A percentile compares a stretch with the other conserved stretches of the same genome.
Evolutionary conservation across 2,888 invertebrate species (phyloP).

Genomic region (Melieria crassipennis): DNA sequence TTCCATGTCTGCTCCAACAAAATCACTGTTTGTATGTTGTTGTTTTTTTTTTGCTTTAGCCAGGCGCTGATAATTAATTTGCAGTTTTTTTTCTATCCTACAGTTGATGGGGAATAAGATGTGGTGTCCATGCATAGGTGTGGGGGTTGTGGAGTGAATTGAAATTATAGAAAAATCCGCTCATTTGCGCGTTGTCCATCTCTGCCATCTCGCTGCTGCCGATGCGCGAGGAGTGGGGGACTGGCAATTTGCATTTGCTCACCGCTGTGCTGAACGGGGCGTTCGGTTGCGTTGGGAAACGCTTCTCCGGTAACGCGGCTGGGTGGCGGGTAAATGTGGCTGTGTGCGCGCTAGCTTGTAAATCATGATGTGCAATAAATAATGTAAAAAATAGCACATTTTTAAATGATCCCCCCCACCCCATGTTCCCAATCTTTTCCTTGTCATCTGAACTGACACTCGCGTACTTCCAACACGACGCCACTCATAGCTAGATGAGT

Average conservation of each 20-base stretch:
- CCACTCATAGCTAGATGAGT: background rate
- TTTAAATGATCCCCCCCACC: background rate
- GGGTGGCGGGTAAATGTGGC: background rate
- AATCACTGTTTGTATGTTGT: background rate
- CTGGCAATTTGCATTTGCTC: no score
- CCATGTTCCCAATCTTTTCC: background rate
- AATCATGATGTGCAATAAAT: slow-evolving; percentile 32
- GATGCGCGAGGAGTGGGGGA: no score
- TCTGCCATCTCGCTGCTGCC: no score
- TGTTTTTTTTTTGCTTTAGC: background rate
- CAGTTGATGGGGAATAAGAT: no score
- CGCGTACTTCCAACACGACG: background rate
- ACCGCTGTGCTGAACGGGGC: no score
- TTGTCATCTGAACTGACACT: slow-evolving; percentile 5
- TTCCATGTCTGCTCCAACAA: background rate
- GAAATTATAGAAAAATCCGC: slow-evolving; percentile 9
- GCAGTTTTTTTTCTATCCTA: slow-evolving; percentile 4
- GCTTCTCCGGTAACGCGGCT: no score
- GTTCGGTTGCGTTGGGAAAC: no score
- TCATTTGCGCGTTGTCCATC: background rate
- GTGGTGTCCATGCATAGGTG: no score
- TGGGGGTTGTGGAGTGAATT: background rate
- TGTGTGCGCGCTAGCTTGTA: slow-evolving; percentile 2
- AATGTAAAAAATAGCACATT: slow-evolving; percentile 22
- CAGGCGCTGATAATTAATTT: slow-evolving; percentile 25